These are phyloP conservation scores for Limnodromus scolopaceus DNA, from an alignment of 2,797 vertebrate genomes.

Conservation along the genomic window DNA sequence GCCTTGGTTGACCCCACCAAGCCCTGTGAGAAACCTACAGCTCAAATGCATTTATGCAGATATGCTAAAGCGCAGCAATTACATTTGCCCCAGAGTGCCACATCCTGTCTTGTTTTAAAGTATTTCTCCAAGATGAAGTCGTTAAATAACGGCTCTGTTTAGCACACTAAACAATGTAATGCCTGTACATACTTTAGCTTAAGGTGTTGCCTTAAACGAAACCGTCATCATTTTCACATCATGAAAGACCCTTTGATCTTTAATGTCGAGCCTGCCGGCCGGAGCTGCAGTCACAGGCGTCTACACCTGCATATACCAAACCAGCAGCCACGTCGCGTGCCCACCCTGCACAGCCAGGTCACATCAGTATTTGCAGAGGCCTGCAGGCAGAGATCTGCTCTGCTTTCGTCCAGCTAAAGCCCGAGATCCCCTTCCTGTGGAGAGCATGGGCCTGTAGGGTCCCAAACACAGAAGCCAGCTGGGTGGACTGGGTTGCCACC, in stretches of 20 bases:
- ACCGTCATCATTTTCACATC: not conserved
- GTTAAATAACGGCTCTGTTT: not conserved
- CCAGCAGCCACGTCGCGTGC: accelerated
- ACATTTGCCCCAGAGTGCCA: not conserved
- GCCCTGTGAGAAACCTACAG: not conserved
- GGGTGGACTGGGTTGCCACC: not conserved
- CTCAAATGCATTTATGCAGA: not conserved
- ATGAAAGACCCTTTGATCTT: not conserved
- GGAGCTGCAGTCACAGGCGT: not conserved
- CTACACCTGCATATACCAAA: not conserved
- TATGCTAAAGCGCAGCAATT: not conserved
- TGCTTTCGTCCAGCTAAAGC: not conserved
- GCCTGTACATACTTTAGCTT: not conserved
- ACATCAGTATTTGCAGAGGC: not conserved
- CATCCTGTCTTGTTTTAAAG: not conserved
- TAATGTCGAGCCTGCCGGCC: too few species aligned
- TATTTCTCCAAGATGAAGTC: not conserved
- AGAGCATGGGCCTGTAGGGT: not conserved
- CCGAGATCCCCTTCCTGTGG: not conserved
- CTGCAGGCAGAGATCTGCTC: not conserved
- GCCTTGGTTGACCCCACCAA: accelerated
- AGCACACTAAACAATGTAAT: not conserved
- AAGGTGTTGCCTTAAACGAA: not conserved
- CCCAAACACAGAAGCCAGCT: not conserved
- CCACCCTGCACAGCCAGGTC: accelerated